These are phyloP conservation scores for Melanostoma mellinum DNA, from an alignment of 2,888 invertebrate species.

Conservation along the genomic window DNA sequence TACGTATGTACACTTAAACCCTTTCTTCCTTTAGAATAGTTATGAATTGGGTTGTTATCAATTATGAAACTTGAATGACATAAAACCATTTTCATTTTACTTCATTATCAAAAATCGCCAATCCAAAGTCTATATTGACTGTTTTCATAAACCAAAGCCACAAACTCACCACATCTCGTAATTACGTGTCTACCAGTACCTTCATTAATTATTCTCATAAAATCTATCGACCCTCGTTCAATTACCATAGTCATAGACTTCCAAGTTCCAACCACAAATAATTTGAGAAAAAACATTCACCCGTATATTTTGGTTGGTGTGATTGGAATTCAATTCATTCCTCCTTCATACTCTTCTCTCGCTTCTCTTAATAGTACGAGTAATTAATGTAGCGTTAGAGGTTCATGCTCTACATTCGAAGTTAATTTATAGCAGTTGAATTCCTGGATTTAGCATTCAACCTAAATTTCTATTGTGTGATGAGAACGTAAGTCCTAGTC, in stretches of 20 bases:
- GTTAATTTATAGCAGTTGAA: slow-evolving; percentile 27
- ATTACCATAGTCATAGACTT: slow-evolving; percentile 14
- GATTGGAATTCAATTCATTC: not conserved
- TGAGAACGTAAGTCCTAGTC: not conserved
- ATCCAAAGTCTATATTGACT: slow-evolving; percentile 12
- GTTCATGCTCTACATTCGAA: slow-evolving; percentile 6
- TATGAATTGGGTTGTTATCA: too few species aligned
- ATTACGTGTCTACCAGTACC: slow-evolving; percentile 8
- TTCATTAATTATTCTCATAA: slow-evolving; percentile 26
- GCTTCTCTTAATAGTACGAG: not conserved
- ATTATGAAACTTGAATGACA: too few species aligned
- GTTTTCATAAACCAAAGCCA: slow-evolving; percentile 15
- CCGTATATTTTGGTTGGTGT: slow-evolving; percentile 7
- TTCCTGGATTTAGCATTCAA: not conserved
- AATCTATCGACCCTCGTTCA: slow-evolving; percentile 19
- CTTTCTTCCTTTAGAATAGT: too few species aligned
- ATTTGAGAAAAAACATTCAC: not conserved
- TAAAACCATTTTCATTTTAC: too few species aligned
- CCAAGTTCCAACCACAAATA: too few species aligned
- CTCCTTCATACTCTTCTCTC: not conserved
- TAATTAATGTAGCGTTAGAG: slow-evolving; percentile 22
- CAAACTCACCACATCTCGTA: slow-evolving; percentile 7
- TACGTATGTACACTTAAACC: too few species aligned
- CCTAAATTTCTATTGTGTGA: not conserved
- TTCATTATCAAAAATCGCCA: too few species aligned